Base-by-base conservation (phyloP, 1,140 invertebrate species). In the Dreissena polymorpha region DNA sequence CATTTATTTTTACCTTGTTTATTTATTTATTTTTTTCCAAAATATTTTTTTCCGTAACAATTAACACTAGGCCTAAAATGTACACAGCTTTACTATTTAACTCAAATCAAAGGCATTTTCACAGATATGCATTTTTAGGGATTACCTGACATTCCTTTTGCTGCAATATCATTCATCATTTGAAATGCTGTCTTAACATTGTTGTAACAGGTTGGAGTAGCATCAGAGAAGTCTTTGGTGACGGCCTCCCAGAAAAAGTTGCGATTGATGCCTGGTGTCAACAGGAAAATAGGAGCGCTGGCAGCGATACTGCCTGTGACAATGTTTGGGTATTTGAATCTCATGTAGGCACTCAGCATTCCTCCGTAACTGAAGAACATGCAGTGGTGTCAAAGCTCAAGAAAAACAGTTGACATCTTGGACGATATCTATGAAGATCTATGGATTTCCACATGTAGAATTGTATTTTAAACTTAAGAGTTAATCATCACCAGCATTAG, bases 201-300 rank as follows among this genome's bases (percentile, higher is more conserved):
- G 0, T 51, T 25, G 27, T 81, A 85, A 84, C 90, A 91, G 10
- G 85, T 53, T 13, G 80, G 77, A 14, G 64, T 83, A 10, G 74
- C 88, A 95, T 94, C 65, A 68, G 67, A 63, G 63, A 91, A 90
- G 73, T 91, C 90, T 86, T 92, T 87, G 10, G 92, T 92, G 23
- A 93, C 90, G 69, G 85, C 86, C 21, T 86, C 72, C 84, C 95
- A 94, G 93, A 96, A 99, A 23, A 95, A 95, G 65, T 95, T 94
- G 89, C 98, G 98, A 0, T 95, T 94, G 8, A 95, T 96, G 85
- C 97, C 91, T 14, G 95, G 96, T 8, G 94, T 93, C 90, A 98
- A 98, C 93, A 98, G 97, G 83, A 96, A 95, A 83, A 99, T 95
- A 0, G 98, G 98, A 0, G 98, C 98, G 60, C 98, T 99, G 12